A percentile compares a stretch with the other conserved stretches of the same genome.
Conservation (phyloP, 2,113 vertebrate species). For the Thunnus thynnus region DNA sequence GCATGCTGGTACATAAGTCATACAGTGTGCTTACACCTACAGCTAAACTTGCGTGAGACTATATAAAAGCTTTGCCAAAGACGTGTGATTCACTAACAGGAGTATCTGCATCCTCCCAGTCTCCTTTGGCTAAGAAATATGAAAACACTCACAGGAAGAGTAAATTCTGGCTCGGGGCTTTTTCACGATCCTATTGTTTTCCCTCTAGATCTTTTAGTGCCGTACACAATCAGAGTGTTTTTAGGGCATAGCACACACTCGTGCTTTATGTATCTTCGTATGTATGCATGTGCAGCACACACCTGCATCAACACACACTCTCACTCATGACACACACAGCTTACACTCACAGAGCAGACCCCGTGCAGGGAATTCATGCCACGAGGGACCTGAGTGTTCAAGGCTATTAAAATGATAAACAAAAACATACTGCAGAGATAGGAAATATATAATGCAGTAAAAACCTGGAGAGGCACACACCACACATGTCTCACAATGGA, state of each 20-base stretch:
- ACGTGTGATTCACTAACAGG: slow-evolving; percentile 65
- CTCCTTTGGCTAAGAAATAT: slow-evolving; percentile 75
- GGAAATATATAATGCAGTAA: slow-evolving; percentile 58
- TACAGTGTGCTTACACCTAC: slow-evolving; percentile 15
- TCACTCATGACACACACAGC: neutral
- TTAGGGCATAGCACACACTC: slow-evolving; percentile 3
- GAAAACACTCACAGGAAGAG: slow-evolving; percentile 92
- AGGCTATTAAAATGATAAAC: slow-evolving; percentile 68
- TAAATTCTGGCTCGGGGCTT: slow-evolving; percentile 85
- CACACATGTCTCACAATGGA: slow-evolving; percentile 50
- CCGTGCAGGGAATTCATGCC: slow-evolving; percentile 26
- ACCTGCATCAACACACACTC: slow-evolving; percentile 23
- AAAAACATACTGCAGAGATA: slow-evolving; percentile 51
- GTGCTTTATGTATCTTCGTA: neutral
- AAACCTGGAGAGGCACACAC: slow-evolving; percentile 44
- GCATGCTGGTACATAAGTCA: slow-evolving; percentile 27
- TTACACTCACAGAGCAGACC: neutral
- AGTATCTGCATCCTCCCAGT: slow-evolving; percentile 76
- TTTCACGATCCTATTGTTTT: slow-evolving; percentile 88
- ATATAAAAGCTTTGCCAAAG: slow-evolving; percentile 49
- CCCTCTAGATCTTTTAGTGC: slow-evolving; percentile 59
- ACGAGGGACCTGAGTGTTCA: slow-evolving; percentile 33
- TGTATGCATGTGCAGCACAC: slow-evolving; percentile 20
- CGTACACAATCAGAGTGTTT: slow-evolving; percentile 1
- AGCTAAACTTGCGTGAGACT: slow-evolving; percentile 44